phyloP scores from a whole-genome alignment of 2,888 invertebrate genomes.

The Allygus modestus region DNA sequence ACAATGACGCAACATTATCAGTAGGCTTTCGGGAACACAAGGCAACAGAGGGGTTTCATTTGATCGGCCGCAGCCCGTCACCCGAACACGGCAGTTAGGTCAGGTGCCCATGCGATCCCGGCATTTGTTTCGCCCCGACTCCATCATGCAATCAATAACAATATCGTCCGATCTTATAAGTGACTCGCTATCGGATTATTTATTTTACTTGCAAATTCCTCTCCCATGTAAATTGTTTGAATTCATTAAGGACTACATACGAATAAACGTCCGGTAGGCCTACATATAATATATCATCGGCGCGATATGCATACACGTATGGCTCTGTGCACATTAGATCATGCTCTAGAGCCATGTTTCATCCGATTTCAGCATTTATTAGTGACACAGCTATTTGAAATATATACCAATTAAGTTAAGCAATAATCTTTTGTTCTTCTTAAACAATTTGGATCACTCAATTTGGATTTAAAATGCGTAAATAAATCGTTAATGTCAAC shows the following conservation, averaged over 20 bases:
- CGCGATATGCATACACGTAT: constrained; percentile 16
- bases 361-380: neutral
- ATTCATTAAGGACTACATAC: constrained; percentile 5
- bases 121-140: neutral
- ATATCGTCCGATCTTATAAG: constrained; percentile 43
- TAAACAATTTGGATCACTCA: too few relatives aligned
- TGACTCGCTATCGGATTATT: constrained; percentile 18
- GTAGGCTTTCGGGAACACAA: too few relatives aligned
- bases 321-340: neutral
- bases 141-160: constrained; percentile 14
- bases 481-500: too few relatives aligned
- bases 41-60: too few relatives aligned
- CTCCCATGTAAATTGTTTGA: constrained; percentile 17
- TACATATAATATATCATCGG: constrained; percentile 33
- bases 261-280: constrained; percentile 10
- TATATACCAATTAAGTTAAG: too few relatives aligned
- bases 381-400: too few relatives aligned
- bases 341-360: neutral
- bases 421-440: too few relatives aligned
- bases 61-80: too few relatives aligned
- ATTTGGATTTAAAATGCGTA: too few relatives aligned
- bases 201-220: constrained; percentile 37
- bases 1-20: too few relatives aligned
- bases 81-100: too few relatives aligned
- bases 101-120: constrained; percentile 15